Evolutionary conservation across 2,888 invertebrate genomes (phyloP), one percentile per base, ranked within the genome.

Genomic region (Drosophila gaucha): DNA sequence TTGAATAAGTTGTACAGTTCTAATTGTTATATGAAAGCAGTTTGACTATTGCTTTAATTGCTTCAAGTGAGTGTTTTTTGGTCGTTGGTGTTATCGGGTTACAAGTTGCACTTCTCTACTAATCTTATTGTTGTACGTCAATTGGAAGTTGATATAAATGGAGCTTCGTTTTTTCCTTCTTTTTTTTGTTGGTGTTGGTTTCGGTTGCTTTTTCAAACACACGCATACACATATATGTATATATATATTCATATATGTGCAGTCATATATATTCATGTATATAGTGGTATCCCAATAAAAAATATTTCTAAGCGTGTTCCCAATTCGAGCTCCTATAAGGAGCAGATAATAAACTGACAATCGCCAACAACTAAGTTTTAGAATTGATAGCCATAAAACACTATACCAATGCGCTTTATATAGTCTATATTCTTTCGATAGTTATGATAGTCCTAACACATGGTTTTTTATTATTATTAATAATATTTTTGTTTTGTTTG

Each of bases 321-420:
- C 68, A 69, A 78, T 80, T 73, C 39, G 59, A 84, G 78, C 80
- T 80, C 80, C 80, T 80, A 80, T 80, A 80, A 80, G 80, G 82
- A 80, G 80, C 80, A 80, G 73, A 54, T 78, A 62, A 66, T 69
- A 66, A 80, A 74, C 73, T 79, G 77, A 74, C 77, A 65, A 74
- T 60, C 41, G 75, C 78, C 56, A 78, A 72, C 50, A 80, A 64
- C 38, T 52, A 49, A 64, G 56, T 55, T 68, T 50, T 44, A 47
- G 51, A 64, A 64, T 69, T 59, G 70, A 52, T 74, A 60, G 58
- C 59, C 59, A 65, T 68, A 56, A 69, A 54, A 54, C 54, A 66
- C 73, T 67, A 66, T 62, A 64, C 55, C 72, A 64, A 78, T 55
- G 60, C 43, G 33, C 41, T 54, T 58, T 51, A 59, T 58, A 54